These are phyloP conservation scores for Coelogynopora nodosa DNA, from an alignment of 2,888 invertebrate genomes.

Conservation along the genomic window DNA sequence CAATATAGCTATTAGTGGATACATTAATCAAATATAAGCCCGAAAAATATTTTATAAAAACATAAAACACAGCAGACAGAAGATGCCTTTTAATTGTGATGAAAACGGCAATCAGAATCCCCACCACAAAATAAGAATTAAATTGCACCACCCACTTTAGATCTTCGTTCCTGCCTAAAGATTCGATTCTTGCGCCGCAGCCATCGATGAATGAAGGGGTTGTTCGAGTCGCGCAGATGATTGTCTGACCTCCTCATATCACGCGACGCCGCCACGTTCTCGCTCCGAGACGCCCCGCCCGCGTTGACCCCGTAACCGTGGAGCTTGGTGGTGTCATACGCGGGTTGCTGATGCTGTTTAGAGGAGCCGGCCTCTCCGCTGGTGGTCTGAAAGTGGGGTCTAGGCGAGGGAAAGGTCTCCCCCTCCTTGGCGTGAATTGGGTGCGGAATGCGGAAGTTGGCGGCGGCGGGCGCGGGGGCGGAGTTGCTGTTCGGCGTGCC, in stretches of 20 bases:
- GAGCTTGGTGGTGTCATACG: background rate
- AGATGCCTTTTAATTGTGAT: no score
- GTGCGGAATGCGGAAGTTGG: background rate
- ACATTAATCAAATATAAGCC: no score
- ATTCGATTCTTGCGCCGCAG: background rate
- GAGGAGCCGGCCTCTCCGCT: background rate
- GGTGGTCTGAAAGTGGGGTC: background rate
- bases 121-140: no score
- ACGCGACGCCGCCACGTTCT: background rate
- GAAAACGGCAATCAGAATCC: no score
- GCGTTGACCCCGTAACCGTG: background rate
- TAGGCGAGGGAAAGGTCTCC: background rate
- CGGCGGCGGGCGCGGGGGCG: background rate
- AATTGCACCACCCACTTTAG: background rate
- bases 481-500: background rate
- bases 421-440: background rate
- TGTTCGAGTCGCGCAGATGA: background rate
- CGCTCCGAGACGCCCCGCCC: background rate
- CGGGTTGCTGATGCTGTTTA: background rate
- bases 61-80: no score
- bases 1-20: no score
- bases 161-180: background rate
- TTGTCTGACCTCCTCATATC: background rate
- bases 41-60: no score
- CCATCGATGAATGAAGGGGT: slow-evolving; percentile 18